These are phyloP conservation scores for Drosophila niveifrons DNA, from an alignment of 2,888 invertebrate species.

Conservation along the genomic window DNA sequence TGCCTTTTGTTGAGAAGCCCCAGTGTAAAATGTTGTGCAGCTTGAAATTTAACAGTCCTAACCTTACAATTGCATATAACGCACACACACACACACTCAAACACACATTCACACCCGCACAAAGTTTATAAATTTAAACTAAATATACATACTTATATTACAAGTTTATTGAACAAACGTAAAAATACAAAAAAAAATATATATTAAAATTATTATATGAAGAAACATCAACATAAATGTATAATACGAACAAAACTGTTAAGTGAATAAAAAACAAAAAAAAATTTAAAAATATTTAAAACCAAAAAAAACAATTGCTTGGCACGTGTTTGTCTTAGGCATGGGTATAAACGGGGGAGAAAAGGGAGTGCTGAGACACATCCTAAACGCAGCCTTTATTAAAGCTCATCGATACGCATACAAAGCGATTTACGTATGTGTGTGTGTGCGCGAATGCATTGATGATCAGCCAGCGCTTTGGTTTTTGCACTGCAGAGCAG, in stretches of 20 bases:
- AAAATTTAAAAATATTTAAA: constrained; percentile 38
- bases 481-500: constrained; percentile 3
- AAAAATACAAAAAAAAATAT: constrained; percentile 26
- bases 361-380: too few species aligned
- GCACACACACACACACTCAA: constrained; percentile 30
- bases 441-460: not conserved
- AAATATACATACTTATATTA: constrained; percentile 57
- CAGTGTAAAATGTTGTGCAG: constrained; percentile 68
- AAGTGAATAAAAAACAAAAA: constrained; percentile 59
- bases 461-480: constrained; percentile 30
- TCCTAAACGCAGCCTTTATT: constrained; percentile 29
- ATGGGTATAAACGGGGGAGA: not conserved
- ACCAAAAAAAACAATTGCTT: constrained; percentile 23
- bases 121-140: constrained; percentile 52
- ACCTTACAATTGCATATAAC: constrained; percentile 27
- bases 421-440: not conserved
- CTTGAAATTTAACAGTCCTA: constrained; percentile 45
- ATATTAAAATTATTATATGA: constrained; percentile 47
- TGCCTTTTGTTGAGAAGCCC: constrained; percentile 53
- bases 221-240: constrained; percentile 55
- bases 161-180: constrained; percentile 53
- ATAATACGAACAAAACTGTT: constrained; percentile 67
- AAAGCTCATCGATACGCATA: not conserved
- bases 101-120: constrained; percentile 29
- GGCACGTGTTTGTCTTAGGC: constrained; percentile 53